Percentiles rank a stretch among this genome's conserved stretches.
Evolutionary conservation across 2,888 invertebrate genomes (phyloP).

Genomic region (Eucera pruinosa): DNA sequence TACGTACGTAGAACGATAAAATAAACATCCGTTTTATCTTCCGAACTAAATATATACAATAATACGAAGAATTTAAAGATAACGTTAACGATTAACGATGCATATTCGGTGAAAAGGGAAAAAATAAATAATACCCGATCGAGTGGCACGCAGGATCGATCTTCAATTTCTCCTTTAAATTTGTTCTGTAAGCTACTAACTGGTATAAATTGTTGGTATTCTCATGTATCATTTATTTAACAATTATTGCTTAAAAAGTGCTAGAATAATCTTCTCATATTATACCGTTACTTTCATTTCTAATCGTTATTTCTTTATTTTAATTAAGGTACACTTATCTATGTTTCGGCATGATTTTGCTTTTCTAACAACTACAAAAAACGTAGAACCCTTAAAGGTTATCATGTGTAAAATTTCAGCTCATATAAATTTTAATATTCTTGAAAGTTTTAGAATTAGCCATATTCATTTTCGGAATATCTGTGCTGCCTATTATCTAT

Average conservation of each 20-base stretch:
- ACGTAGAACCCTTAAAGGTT: too few relatives aligned
- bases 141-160: slow-evolving; percentile 39
- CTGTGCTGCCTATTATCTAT: too few relatives aligned
- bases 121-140: slow-evolving; percentile 24
- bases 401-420: too few relatives aligned
- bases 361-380: too few relatives aligned
- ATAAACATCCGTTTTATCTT: slow-evolving; percentile 49
- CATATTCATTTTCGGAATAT: too few relatives aligned
- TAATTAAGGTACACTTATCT: too few relatives aligned
- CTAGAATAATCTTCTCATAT: neutral
- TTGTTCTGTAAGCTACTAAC: too few relatives aligned
- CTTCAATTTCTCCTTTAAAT: neutral
- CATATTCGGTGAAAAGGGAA: slow-evolving; percentile 20
- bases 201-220: too few relatives aligned
- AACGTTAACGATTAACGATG: slow-evolving; percentile 57
- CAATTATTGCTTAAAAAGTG: neutral
- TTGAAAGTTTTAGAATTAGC: too few relatives aligned
- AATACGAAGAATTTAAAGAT: slow-evolving; percentile 71
- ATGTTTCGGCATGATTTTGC: too few relatives aligned
- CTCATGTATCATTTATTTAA: neutral
- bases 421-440: too few relatives aligned
- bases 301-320: too few relatives aligned
- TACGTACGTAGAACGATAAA: slow-evolving; percentile 51
- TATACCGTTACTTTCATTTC: neutral
- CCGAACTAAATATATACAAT: slow-evolving; percentile 66